Conservation (phyloP, 2,797 vertebrate genomes). For the Peromyscus nudipes region DNA sequence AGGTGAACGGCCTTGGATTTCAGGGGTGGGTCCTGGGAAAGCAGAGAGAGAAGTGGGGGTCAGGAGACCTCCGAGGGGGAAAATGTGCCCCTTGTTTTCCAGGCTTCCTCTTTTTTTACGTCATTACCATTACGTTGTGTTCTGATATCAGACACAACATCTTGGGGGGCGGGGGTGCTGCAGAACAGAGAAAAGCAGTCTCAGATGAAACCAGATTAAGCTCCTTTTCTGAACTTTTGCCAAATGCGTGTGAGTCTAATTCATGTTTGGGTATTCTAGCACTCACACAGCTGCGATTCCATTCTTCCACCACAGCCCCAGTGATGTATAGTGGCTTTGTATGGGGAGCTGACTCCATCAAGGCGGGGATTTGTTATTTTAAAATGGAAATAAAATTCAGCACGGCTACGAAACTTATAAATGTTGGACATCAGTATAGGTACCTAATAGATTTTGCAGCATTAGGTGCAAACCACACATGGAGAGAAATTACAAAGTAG, state of each 20-base stretch:
- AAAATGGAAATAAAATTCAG: slow-evolving; percentile 75
- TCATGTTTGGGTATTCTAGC: slow-evolving; percentile 80
- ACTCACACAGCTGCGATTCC: slow-evolving; percentile 83
- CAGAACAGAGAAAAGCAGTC: slow-evolving; percentile 79
- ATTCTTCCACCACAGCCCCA: slow-evolving; percentile 81
- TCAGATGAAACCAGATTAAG: slow-evolving; percentile 84
- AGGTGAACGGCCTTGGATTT: slow-evolving; percentile 78
- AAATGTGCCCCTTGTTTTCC: slow-evolving; percentile 61
- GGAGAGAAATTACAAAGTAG: slow-evolving; percentile 46
- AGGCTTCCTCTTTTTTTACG: slow-evolving; percentile 68
- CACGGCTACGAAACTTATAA: slow-evolving; percentile 64
- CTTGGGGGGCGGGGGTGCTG: slow-evolving; percentile 71
- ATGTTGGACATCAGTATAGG: neutral
- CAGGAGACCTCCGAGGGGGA: slow-evolving; percentile 7
- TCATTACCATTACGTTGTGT: slow-evolving; percentile 77
- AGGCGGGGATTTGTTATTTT: slow-evolving; percentile 67
- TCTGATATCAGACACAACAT: slow-evolving; percentile 79
- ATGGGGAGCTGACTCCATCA: slow-evolving; percentile 74
- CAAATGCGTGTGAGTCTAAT: slow-evolving; percentile 83
- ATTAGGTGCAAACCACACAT: slow-evolving; percentile 50
- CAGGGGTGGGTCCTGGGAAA: neutral
- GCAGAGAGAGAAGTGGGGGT: neutral
- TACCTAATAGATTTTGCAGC: neutral
- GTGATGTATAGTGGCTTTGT: slow-evolving; percentile 80
- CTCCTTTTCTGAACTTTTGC: slow-evolving; percentile 86